These are phyloP conservation scores for Silurus lanzhouensis DNA, from an alignment of 2,797 vertebrate species.

Conservation along the genomic window DNA sequence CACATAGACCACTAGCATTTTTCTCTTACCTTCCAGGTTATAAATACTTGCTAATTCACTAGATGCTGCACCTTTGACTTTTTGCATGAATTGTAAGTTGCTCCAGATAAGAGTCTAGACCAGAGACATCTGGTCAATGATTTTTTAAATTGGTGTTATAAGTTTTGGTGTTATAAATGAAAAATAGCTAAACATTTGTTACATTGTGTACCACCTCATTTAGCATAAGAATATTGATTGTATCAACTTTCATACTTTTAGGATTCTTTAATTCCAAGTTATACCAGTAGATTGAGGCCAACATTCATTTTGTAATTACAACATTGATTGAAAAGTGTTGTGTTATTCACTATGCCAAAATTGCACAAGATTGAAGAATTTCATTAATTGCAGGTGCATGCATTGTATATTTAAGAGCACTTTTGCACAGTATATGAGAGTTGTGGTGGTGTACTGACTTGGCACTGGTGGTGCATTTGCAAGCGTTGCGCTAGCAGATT, in stretches of 20 bases:
- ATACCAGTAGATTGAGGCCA: background rate
- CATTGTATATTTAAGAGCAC: background rate
- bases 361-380: background rate
- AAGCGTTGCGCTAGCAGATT: slow-evolving; percentile 46
- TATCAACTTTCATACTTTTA: background rate
- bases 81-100: background rate
- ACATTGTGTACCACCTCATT: too few species aligned
- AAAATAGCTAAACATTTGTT: background rate
- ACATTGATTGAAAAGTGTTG: too few species aligned
- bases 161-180: too few species aligned
- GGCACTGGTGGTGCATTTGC: slow-evolving; percentile 6
- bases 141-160: background rate
- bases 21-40: background rate
- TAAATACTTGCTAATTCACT: background rate
- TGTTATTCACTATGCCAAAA: background rate
- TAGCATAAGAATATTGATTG: background rate
- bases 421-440: slow-evolving; percentile 5
- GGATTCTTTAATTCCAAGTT: background rate
- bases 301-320: background rate
- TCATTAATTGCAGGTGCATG: background rate
- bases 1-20: background rate
- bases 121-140: background rate
- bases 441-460: background rate
- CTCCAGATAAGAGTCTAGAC: background rate
- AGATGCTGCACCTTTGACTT: background rate